Conservation (phyloP, 2,113 vertebrate genomes). For the Macrotis lagotis region DNA sequence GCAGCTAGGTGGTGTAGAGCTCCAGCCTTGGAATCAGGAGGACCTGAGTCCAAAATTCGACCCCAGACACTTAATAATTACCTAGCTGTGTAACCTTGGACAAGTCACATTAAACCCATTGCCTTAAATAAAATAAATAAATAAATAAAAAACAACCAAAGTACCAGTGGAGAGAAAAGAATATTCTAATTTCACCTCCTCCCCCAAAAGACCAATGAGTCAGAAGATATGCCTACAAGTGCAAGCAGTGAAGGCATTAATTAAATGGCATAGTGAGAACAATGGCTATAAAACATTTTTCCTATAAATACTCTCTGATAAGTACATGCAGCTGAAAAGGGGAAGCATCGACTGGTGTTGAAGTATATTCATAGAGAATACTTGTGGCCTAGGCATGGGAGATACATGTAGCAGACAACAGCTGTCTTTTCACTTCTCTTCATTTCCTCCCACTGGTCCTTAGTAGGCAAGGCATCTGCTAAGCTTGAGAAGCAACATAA, state of each 20-base stretch:
- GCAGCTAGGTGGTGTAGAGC: too few species aligned
- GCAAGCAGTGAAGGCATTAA: not conserved
- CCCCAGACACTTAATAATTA: too few species aligned
- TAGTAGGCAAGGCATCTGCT: not conserved
- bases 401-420: too few species aligned
- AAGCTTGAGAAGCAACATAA: constrained; percentile 1
- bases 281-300: not conserved
- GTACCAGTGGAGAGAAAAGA: not conserved
- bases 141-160: too few species aligned
- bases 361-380: not conserved
- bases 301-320: not conserved
- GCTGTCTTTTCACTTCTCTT: not conserved
- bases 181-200: not conserved
- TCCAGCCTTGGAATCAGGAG: too few species aligned
- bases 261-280: not conserved
- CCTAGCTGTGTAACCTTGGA: too few species aligned
- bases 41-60: too few species aligned
- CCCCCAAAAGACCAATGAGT: not conserved
- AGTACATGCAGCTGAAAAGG: not conserved
- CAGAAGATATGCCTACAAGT: not conserved
- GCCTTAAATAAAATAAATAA: too few species aligned
- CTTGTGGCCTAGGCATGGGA: not conserved
- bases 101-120: too few species aligned
- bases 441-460: not conserved
- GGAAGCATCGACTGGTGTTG: not conserved